A percentile compares a stretch with the other conserved stretches of the same genome.
These are phyloP conservation scores for Calyptommatus sinebrachiatus DNA, from an alignment of 2,113 vertebrate genomes.

Conservation along the genomic window DNA sequence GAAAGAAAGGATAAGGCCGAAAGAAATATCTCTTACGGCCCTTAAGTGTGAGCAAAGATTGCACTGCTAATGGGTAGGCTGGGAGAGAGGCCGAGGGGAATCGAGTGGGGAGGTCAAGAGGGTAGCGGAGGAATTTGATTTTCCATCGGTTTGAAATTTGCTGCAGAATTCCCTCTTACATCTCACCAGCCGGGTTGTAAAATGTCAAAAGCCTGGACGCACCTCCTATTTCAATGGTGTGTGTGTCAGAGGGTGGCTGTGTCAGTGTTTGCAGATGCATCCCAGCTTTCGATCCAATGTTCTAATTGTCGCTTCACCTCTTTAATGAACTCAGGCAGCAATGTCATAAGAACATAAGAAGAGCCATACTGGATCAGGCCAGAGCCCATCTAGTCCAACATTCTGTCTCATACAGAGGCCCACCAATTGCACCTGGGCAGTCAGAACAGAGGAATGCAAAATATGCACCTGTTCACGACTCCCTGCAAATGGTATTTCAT, in stretches of 20 bases:
- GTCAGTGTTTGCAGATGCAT: not conserved
- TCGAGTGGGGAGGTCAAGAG: not conserved
- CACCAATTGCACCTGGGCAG: too few species aligned
- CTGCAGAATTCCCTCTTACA: not conserved
- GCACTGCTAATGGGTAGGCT: not conserved
- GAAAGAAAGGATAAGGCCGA: not conserved
- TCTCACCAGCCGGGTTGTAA: not conserved
- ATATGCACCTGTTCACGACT: too few species aligned
- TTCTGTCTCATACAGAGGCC: too few species aligned
- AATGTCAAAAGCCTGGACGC: not conserved
- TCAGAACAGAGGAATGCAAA: too few species aligned
- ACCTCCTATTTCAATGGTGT: not conserved
- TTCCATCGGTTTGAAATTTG: not conserved
- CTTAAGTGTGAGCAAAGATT: not conserved
- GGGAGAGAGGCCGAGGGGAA: not conserved
- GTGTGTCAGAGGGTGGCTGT: too few species aligned
- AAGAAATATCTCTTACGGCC: not conserved
- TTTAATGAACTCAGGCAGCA: not conserved
- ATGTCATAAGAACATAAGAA: too few species aligned
- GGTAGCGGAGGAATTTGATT: not conserved
- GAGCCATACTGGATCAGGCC: too few species aligned
- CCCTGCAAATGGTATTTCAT: too few species aligned
- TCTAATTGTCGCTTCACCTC: slow-evolving; percentile 29
- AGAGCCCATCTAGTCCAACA: too few species aligned
- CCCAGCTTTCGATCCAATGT: not conserved